These are phyloP conservation scores for Pipistrellus nathusii DNA, from an alignment of 2,797 vertebrate species.

Conservation along the genomic window DNA sequence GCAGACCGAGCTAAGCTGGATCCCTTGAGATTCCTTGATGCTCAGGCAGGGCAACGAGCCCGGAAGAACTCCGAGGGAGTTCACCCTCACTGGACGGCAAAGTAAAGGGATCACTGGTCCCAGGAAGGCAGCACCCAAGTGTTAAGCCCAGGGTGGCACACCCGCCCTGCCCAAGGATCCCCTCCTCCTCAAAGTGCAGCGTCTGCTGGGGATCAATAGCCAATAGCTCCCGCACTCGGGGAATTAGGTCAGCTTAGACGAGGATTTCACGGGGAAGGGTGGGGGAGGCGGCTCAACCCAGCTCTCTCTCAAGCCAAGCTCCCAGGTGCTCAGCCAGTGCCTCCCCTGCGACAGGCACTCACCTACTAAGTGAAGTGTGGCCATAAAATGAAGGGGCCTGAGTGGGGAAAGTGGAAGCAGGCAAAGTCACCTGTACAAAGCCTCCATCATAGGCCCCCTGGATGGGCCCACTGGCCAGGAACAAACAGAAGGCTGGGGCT, in stretches of 20 bases:
- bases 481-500: neutral
- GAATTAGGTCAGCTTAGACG: constrained; percentile 83
- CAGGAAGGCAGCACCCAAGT: neutral
- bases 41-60: neutral
- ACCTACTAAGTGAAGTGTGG: neutral
- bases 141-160: constrained; percentile 14
- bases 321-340: neutral
- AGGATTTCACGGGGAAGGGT: constrained; percentile 73
- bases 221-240: neutral
- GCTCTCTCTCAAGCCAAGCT: neutral
- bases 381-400: neutral
- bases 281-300: neutral
- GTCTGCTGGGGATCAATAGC: constrained; percentile 56
- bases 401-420: neutral
- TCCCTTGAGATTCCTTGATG: neutral
- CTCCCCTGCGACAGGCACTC: neutral
- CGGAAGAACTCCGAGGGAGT: neutral
- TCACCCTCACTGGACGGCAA: neutral
- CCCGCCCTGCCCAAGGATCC: neutral
- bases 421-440: neutral
- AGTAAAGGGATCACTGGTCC: neutral
- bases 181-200: neutral
- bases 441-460: neutral
- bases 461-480: neutral
- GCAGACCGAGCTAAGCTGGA: neutral